Evolutionary conservation across 2,113 vertebrate genomes (phyloP).

Genomic region (Rhabdomys dilectus): DNA sequence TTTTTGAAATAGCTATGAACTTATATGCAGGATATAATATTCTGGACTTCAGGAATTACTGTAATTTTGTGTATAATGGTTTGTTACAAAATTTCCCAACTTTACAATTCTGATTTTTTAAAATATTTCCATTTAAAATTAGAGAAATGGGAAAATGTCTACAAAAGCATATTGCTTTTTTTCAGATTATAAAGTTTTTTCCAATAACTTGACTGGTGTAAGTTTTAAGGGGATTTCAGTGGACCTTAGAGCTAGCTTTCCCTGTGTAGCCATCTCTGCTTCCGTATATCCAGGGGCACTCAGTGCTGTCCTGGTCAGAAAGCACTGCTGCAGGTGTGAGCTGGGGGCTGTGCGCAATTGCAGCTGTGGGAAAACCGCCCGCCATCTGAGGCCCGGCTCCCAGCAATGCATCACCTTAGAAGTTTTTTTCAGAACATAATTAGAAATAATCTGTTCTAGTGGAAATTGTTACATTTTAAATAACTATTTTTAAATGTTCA

Average conservation of each 20-base stretch:
- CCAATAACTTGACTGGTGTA: slow-evolving; percentile 85
- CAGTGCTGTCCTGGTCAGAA: not conserved
- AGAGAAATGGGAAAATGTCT: slow-evolving; percentile 85
- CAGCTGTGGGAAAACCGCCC: slow-evolving; percentile 63
- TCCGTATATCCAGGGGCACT: not conserved
- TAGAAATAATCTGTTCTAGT: slow-evolving; percentile 70
- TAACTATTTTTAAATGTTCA: slow-evolving; percentile 64
- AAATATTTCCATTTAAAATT: slow-evolving; percentile 87
- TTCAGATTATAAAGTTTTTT: slow-evolving; percentile 88
- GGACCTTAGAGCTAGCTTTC: slow-evolving; percentile 83
- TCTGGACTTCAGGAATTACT: slow-evolving; percentile 82
- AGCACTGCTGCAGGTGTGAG: not conserved
- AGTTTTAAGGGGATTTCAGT: slow-evolving; percentile 83
- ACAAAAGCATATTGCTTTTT: slow-evolving; percentile 90
- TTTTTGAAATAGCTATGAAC: slow-evolving; percentile 81
- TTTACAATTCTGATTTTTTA: slow-evolving; percentile 83
- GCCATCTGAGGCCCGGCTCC: slow-evolving; percentile 62
- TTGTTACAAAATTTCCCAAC: slow-evolving; percentile 85
- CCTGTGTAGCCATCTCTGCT: slow-evolving; percentile 77
- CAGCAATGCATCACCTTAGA: slow-evolving; percentile 61
- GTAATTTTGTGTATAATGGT: slow-evolving; percentile 87
- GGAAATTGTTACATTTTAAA: slow-evolving; percentile 67
- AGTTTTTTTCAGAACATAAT: slow-evolving; percentile 42
- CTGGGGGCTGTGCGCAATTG: too few species aligned
- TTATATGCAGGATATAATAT: slow-evolving; percentile 64